Evolutionary conservation across 2,888 invertebrate species (phyloP).

Genomic region (Polymixis lichenea): DNA sequence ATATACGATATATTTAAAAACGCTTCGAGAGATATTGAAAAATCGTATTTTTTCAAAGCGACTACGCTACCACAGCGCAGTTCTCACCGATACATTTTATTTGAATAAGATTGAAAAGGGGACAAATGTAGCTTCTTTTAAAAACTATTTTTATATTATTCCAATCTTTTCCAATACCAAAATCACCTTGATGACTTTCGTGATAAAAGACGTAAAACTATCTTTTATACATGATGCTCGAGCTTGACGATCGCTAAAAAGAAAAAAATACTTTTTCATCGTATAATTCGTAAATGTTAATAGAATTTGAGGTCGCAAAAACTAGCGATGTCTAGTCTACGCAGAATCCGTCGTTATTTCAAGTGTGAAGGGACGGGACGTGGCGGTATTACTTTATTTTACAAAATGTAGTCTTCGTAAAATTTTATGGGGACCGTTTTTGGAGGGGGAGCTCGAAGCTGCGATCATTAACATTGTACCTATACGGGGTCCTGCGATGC

Average conservation of each 20-base stretch:
- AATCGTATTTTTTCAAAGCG: conserved; percentile 66
- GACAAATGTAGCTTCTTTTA: not conserved
- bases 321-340: conserved; percentile 71
- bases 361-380: conserved; percentile 71
- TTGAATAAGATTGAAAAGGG: conserved; percentile 6
- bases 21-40: conserved; percentile 72
- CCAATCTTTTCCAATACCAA: not conserved
- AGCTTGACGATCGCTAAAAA: conserved; percentile 19
- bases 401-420: conserved; percentile 85
- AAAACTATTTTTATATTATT: not conserved
- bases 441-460: conserved; percentile 73
- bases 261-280: conserved; percentile 37
- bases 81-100: conserved; percentile 29
- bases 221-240: conserved; percentile 43
- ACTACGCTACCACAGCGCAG: conserved; percentile 13
- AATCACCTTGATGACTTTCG: conserved; percentile 12
- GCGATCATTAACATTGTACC: conserved; percentile 80
- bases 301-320: conserved; percentile 66
- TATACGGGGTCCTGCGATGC: conserved; percentile 71
- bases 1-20: conserved; percentile 77
- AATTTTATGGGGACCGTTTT: conserved; percentile 84
- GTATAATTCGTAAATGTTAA: conserved; percentile 56
- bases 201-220: conserved; percentile 18
- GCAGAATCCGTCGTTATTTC: conserved; percentile 75
- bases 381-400: conserved; percentile 81